Evolutionary conservation across 2,888 invertebrate genomes (phyloP).

Genomic region (Cerastoderma edule): DNA sequence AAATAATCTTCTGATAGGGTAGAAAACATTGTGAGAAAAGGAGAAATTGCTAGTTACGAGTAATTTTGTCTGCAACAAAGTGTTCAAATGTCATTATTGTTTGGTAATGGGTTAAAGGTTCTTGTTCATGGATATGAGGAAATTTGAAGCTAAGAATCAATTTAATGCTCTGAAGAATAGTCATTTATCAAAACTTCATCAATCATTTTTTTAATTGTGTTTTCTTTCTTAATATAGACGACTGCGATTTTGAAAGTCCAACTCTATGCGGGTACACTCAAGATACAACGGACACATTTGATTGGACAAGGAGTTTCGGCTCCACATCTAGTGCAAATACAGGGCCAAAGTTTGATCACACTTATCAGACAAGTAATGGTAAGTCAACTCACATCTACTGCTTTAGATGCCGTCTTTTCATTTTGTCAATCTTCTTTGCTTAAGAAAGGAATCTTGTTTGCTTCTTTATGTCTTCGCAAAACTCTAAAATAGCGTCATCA

Average conservation of each 20-base stretch:
- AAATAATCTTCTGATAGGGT: too few species aligned
- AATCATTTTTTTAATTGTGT: too few species aligned
- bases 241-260: conserved; percentile 92
- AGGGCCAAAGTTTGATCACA: conserved; percentile 93
- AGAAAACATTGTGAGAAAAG: too few species aligned
- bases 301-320: conserved; percentile 67
- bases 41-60: too few species aligned
- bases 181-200: too few species aligned
- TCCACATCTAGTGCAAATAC: conserved; percentile 84
- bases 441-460: neutral
- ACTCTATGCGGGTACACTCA: conserved; percentile 94
- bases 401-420: neutral
- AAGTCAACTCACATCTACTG: conserved; percentile 70
- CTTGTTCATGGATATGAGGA: too few species aligned
- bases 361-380: conserved; percentile 87
- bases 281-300: conserved; percentile 71
- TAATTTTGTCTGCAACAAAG: too few species aligned
- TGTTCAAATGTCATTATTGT: too few species aligned
- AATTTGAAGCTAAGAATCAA: too few species aligned
- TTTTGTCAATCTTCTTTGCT: neutral
- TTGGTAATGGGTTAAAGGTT: too few species aligned
- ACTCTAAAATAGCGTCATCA: too few species aligned
- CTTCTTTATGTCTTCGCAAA: neutral
- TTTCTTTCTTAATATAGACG: conserved; percentile 61
- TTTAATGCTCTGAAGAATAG: too few species aligned